Evolutionary conservation across 2,113 vertebrate species (phyloP).

Genomic region (Epinephelus cyanopodus): DNA sequence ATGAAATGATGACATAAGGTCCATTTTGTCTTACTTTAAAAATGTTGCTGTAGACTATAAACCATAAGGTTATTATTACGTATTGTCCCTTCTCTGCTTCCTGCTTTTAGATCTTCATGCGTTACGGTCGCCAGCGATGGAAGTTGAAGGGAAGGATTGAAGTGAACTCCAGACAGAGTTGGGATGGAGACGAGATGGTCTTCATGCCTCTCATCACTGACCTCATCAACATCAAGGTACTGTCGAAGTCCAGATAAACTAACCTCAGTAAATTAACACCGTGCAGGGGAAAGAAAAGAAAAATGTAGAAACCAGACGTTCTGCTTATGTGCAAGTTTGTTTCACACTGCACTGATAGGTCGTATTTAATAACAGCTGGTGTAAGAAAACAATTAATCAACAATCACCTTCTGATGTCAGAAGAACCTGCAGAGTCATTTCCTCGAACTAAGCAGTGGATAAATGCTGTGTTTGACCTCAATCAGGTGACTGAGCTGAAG

Average conservation of each 20-base stretch:
- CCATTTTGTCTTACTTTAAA: background rate
- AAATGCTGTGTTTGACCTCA: slow-evolving; percentile 9
- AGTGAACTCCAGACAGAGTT: slow-evolving; percentile 96
- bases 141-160: slow-evolving; percentile 97
- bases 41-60: too few species aligned
- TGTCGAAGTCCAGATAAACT: background rate
- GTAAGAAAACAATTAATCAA: background rate
- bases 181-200: slow-evolving; percentile 96
- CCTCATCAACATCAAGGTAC: slow-evolving; percentile 97
- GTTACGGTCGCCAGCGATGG: slow-evolving; percentile 97
- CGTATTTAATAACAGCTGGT: background rate
- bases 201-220: slow-evolving; percentile 94
- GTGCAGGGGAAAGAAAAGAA: background rate
- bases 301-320: background rate
- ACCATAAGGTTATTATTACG: background rate
- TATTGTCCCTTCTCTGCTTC: background rate
- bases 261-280: background rate
- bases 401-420: background rate
- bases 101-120: slow-evolving; percentile 93
- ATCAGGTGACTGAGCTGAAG: slow-evolving; percentile 96
- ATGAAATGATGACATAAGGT: background rate
- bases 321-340: background rate
- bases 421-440: background rate
- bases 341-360: background rate
- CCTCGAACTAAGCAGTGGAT: background rate